A percentile compares a stretch with the other conserved stretches of the same genome.
phyloP scores from a whole-genome alignment of 2,113 vertebrate genomes.

The Daubentonia madagascariensis region DNA sequence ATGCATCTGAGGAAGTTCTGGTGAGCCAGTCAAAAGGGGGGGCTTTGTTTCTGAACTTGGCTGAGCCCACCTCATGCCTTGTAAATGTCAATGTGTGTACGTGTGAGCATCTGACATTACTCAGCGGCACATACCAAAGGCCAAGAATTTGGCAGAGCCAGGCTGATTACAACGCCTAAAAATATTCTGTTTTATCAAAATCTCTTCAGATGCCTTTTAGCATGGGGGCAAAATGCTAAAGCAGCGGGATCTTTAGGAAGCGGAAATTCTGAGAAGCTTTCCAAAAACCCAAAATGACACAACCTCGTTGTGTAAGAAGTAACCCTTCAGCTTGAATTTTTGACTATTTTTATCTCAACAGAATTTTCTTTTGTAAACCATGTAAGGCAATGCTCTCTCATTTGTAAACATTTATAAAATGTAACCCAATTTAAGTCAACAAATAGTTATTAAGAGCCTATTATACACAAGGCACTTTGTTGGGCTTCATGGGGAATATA shows the following conservation, averaged over 20 bases:
- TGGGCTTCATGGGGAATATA: background rate
- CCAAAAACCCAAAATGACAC: conserved; percentile 62
- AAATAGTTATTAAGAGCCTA: background rate
- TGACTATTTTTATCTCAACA: conserved; percentile 42
- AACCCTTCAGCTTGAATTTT: conserved; percentile 43
- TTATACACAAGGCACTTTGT: background rate
- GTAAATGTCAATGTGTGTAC: conserved; percentile 80
- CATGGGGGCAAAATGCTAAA: conserved; percentile 69
- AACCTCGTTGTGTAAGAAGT: conserved; percentile 68
- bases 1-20: conserved; percentile 12
- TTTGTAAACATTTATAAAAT: background rate
- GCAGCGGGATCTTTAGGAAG: conserved; percentile 22
- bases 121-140: conserved; percentile 75
- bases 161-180: conserved; percentile 77
- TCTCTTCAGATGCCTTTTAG: conserved; percentile 71
- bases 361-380: background rate
- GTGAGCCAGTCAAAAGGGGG: conserved; percentile 67
- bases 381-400: background rate
- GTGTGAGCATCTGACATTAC: conserved; percentile 74
- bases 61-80: conserved; percentile 58
- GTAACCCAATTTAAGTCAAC: background rate
- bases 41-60: conserved; percentile 74
- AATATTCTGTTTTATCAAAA: conserved; percentile 82
- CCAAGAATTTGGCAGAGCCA: conserved; percentile 77
- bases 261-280: conserved; percentile 64